These are phyloP conservation scores for Cydia splendana DNA, from an alignment of 1,140 invertebrate species.

Conservation along the genomic window DNA sequence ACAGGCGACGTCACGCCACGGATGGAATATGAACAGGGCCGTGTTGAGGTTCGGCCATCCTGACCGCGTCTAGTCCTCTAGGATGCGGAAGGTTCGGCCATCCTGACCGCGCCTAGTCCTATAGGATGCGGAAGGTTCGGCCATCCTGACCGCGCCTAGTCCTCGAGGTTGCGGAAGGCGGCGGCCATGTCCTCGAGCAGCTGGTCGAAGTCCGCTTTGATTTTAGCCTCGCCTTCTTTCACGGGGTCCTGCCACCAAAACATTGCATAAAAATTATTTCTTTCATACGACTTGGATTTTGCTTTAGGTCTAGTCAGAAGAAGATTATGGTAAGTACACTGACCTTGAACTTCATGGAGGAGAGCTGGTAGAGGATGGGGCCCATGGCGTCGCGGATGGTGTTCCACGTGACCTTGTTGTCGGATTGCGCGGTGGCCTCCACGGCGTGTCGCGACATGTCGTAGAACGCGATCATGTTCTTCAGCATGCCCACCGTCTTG, in stretches of 20 bases:
- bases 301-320: too few species aligned
- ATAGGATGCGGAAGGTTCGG: too few species aligned
- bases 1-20: too few species aligned
- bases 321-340: neutral
- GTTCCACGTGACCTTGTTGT: conserved; percentile 99
- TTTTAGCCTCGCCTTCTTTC: conserved; percentile 98
- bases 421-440: conserved; percentile 98
- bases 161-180: conserved; percentile 99
- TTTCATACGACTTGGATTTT: too few species aligned
- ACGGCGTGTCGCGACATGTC: conserved; percentile 98
- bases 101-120: too few species aligned
- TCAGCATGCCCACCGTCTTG: conserved; percentile 99
- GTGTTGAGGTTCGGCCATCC: too few species aligned
- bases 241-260: conserved; percentile 91
- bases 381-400: conserved; percentile 98
- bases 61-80: too few species aligned
- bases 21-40: too few species aligned
- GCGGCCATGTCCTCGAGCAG: conserved; percentile 96
- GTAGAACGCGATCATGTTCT: conserved; percentile 99
- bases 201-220: conserved; percentile 98
- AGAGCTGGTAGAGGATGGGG: conserved; percentile 97
- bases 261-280: neutral
- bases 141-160: too few species aligned
- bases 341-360: conserved; percentile 99
- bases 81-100: too few species aligned